phyloP scores from a whole-genome alignment of 2,113 vertebrate species.

The Pteronura brasiliensis region DNA sequence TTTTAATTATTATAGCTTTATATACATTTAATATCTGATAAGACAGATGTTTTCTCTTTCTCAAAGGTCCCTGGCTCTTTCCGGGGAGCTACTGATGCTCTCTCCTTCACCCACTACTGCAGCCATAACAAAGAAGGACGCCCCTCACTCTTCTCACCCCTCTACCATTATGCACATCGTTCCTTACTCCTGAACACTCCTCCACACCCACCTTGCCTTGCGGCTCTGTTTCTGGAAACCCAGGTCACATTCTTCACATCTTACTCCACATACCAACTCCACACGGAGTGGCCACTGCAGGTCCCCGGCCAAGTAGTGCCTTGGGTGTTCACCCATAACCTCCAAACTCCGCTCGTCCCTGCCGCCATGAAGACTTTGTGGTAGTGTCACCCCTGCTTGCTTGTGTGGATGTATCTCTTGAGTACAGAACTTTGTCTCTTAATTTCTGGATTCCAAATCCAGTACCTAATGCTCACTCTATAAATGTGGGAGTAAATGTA shows the following conservation, averaged over 20 bases:
- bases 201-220: background rate
- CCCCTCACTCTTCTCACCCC: background rate
- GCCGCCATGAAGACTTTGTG: background rate
- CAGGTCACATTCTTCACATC: background rate
- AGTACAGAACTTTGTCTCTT: background rate
- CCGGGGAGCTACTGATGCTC: background rate
- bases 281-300: background rate
- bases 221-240: background rate
- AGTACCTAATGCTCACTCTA: background rate
- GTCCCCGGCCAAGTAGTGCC: rapidly evolving
- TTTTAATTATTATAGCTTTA: background rate
- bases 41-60: background rate
- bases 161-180: background rate
- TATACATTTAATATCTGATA: background rate
- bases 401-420: background rate
- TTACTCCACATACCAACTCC: background rate
- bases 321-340: too few relatives aligned
- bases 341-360: background rate
- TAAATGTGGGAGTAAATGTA: background rate
- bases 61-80: background rate
- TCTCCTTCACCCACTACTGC: background rate
- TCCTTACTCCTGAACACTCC: background rate
- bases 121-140: rapidly evolving
- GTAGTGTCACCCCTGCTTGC: background rate
- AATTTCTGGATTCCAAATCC: background rate